phyloP scores from a whole-genome alignment of 2,797 vertebrate genomes.

The Fundulus diaphanus region DNA sequence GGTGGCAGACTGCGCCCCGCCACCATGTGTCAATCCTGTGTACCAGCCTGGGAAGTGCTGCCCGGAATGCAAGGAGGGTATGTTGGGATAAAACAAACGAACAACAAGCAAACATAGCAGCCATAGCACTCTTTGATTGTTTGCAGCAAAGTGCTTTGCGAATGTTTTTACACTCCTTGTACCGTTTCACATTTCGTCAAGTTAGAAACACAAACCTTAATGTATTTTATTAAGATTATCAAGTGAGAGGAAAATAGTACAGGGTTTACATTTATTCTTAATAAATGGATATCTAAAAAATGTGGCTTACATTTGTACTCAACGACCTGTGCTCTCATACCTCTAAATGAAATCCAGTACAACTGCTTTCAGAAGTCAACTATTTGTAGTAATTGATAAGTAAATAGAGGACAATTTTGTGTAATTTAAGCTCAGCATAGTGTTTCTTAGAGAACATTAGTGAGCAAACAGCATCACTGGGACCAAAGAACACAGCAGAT shows the following conservation, averaged over 20 bases:
- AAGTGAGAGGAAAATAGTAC: neutral
- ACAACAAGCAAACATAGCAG: neutral
- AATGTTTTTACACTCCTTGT: neutral
- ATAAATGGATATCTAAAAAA: neutral
- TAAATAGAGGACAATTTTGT: too few species aligned
- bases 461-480: too few species aligned
- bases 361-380: neutral
- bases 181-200: neutral
- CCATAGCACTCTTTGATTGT: neutral
- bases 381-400: too few species aligned
- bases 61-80: constrained; percentile 86
- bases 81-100: constrained; percentile 17
- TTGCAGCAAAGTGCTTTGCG: neutral
- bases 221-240: neutral
- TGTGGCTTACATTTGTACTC: neutral
- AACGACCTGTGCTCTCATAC: too few species aligned
- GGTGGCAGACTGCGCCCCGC: constrained; percentile 87
- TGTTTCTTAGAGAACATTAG: too few species aligned
- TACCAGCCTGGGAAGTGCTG: constrained; percentile 86
- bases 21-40: constrained; percentile 85
- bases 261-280: neutral
- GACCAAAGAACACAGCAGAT: too few species aligned
- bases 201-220: neutral
- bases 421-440: too few species aligned
- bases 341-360: neutral